Evolutionary conservation across 2,797 vertebrate genomes (phyloP), one percentile per base, ranked within the genome.

Genomic region (Enteromius mattozi): DNA sequence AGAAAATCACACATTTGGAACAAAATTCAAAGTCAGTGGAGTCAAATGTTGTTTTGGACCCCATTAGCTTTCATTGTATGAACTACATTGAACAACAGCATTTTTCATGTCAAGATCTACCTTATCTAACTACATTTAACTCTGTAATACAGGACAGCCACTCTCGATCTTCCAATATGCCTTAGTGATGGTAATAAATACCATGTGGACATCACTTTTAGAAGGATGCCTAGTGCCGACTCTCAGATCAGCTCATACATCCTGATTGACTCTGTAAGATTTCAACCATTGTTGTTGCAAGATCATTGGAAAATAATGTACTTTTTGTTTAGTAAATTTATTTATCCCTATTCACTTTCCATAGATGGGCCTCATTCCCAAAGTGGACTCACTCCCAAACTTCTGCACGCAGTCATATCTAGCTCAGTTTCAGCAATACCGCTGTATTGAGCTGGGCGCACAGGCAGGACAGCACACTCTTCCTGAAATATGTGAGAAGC

Each of bases 181-280:
- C 92, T 97, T 81, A 96, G 96, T 45, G 90, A 92, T 0, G 93
- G 90, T 21, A 89, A 70, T 33, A 89, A 88, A 0, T 97, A 97
- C 91, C 93, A 92, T 81, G 89, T 97, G 87, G 96, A 98, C 21
- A 84, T 96, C 49, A 90, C 92, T 86, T 97, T 98, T 88, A 91
- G 92, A 86, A 96, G 92, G 79, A 75, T 86, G 35, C 88, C 90
- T 40, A 85, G 85, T 68, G 83, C 90, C 30, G 89, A 92, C n/a
- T 47, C 86, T 59, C 85, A 86, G 1, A 35, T 71, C 63, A 89
- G 85, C 37, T 90, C 92, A 0, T 92, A 94, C 90, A 93, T 96
- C 88, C 92, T 97, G 84, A 93, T 97, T 42, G 97, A 98, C 90
- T 97, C 97, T 72, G 97, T 99, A 92, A 97, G 96, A n/a, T 80